Conservation (phyloP, 1,140 invertebrate species). For the Acromyrmex charruanus region DNA sequence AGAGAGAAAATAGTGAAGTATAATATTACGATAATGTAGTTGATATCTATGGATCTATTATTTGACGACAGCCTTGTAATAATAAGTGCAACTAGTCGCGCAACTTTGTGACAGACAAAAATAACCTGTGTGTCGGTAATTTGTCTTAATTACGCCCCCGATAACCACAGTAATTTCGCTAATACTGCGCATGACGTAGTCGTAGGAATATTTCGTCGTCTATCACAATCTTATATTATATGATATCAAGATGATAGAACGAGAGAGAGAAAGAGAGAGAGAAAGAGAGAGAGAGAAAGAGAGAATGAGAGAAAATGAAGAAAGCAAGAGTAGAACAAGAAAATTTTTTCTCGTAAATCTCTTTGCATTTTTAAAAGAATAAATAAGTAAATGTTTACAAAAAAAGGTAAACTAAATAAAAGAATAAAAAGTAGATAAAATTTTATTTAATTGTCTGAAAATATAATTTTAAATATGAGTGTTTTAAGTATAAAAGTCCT, state of each 20-base stretch:
- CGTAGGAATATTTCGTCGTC: constrained; percentile 57
- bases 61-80: constrained; percentile 30
- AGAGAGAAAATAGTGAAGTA: constrained; percentile 18
- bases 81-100: constrained; percentile 42
- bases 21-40: constrained; percentile 52
- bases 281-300: no score
- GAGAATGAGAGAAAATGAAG: no score
- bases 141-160: constrained; percentile 60
- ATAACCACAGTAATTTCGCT: constrained; percentile 40
- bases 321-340: background rate
- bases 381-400: background rate
- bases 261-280: no score
- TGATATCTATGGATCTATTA: constrained; percentile 13
- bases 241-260: background rate
- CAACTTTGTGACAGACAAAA: constrained; percentile 49
- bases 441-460: background rate
- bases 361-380: background rate
- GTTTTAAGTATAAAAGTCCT: background rate
- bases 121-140: constrained; percentile 33
- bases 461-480: background rate
- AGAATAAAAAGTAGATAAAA: background rate
- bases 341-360: background rate
- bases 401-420: background rate
- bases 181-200: constrained; percentile 28
- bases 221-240: constrained; percentile 38